A percentile compares a stretch with the other conserved stretches of the same genome.
phyloP scores from a whole-genome alignment of 2,888 invertebrate species.

The Netelia virgata region DNA sequence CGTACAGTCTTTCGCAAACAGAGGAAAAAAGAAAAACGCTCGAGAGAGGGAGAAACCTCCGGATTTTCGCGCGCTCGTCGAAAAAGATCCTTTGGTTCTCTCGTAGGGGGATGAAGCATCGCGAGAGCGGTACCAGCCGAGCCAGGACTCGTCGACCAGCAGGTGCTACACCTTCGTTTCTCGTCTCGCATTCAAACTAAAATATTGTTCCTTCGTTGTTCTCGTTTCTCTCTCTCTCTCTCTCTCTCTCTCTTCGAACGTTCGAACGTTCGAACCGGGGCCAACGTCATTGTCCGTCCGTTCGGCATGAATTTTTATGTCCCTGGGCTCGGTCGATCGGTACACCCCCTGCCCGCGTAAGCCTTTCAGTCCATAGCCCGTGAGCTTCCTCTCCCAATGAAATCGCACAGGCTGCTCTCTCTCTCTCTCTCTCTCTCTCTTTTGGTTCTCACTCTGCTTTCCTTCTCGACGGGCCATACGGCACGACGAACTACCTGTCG shows the following conservation, averaged over 20 bases:
- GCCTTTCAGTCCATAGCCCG: constrained; percentile 76
- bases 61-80: constrained; percentile 52
- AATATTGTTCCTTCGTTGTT: constrained; percentile 78
- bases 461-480: constrained; percentile 26
- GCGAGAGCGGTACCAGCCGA: constrained; percentile 39
- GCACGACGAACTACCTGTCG: constrained; percentile 59
- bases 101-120: background rate
- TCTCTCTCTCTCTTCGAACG: constrained; percentile 57
- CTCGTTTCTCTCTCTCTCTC: constrained; percentile 37
- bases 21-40: constrained; percentile 9
- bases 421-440: constrained; percentile 21
- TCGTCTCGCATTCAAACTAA: constrained; percentile 77
- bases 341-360: constrained; percentile 74
- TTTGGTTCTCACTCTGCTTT: constrained; percentile 6
- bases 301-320: constrained; percentile 78
- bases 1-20: constrained; percentile 11
- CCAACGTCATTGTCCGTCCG: constrained; percentile 73
- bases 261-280: constrained; percentile 71
- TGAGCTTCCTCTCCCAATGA: constrained; percentile 8
- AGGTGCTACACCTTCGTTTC: constrained; percentile 75
- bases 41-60: constrained; percentile 38
- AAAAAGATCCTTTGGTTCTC: constrained; percentile 9
- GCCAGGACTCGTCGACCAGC: constrained; percentile 67
- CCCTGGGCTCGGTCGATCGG: constrained; percentile 63
- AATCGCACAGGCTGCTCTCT: background rate